Base-by-base conservation (phyloP, 1,140 invertebrate genomes). In the Orchesella cincta region DNA sequence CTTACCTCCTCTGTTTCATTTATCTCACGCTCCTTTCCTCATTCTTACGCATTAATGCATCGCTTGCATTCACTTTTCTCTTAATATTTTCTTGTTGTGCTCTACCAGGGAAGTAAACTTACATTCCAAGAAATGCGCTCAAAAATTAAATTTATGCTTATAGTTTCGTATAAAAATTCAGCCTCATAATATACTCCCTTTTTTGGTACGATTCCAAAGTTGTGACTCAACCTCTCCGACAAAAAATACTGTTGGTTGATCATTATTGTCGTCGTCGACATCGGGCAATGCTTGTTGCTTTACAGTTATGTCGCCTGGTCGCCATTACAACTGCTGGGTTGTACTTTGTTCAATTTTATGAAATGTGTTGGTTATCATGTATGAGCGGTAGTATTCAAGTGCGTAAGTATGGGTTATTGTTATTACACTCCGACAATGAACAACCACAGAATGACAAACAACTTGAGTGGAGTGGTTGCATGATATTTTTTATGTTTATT, bases 1-100 rank as follows among this genome's bases (percentile, higher is more conserved):
- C 67, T 76, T 71, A 71, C 78, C 75, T 74, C 64, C 54, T 79
- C 57, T 54, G 31, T 39, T 79, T 77, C 78, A 79, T 79, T 79
- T 76, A 74, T 79, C 75, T 79, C 73, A 46, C 36, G 73, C 71
- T 29, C 5, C 23, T 57, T 57, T 57, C 23, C 52, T 26, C 52
- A n/a, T 57, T 12, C 23, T 18, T 57, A 57, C 23, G 23, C 23
- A 23, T 57, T 12, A 57, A 57, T 57, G 52, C 52, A 57, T 57
- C 52, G 23, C 52, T 57, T 57, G 14, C 12, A 57, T 12, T 57
- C 52, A 57, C 52, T 23, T 23, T 57, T 57, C 52, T 5, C 23
- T 57, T n/a, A 57, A 57, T 46, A 20, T 46, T 46, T 12, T 46
- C 39, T 46, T 46, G 20, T 46, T 46, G 20, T 46, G 20, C 20